A percentile compares a stretch with the other conserved stretches of the same genome.
phyloP scores from a whole-genome alignment of 1,140 invertebrate genomes.

The Stegodyphus dumicola region DNA sequence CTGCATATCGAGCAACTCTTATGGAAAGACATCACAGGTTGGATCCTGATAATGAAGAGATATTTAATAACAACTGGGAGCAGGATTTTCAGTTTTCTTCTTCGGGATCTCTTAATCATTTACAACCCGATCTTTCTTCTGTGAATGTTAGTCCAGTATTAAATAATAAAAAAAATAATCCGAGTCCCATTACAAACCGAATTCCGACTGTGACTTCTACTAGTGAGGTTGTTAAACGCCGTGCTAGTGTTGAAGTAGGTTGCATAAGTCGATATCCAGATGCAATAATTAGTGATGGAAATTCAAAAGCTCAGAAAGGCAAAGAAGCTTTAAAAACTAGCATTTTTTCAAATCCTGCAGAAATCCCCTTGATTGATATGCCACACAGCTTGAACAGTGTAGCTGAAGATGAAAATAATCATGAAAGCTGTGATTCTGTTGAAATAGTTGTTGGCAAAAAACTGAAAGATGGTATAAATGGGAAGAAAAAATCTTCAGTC shows the following conservation, averaged over 20 bases:
- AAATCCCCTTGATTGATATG: constrained; percentile 57
- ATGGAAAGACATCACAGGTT: constrained; percentile 62
- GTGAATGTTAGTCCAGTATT: background rate
- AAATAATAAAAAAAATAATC: constrained; percentile 21
- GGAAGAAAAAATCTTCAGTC: constrained; percentile 44
- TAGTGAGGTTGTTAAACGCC: constrained; percentile 18
- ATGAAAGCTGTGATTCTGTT: constrained; percentile 22
- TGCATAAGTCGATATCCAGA: constrained; percentile 45
- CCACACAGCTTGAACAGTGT: constrained; percentile 44
- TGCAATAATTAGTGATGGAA: constrained; percentile 13
- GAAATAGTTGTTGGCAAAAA: constrained; percentile 42
- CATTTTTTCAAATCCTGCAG: constrained; percentile 7
- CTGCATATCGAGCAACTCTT: constrained; percentile 63
- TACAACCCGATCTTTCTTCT: constrained; percentile 16
- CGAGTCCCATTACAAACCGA: constrained; percentile 29
- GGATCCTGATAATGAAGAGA: constrained; percentile 51
- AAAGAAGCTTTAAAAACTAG: constrained; percentile 7
- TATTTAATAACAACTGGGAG: constrained; percentile 48
- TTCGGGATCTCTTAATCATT: constrained; percentile 39
- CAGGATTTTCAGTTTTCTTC: constrained; percentile 32
- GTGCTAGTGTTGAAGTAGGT: constrained; percentile 54
- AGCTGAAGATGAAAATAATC: constrained; percentile 44
- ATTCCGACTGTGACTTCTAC: background rate
- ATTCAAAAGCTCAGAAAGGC: constrained; percentile 30
- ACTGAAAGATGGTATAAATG: constrained; percentile 34